Percentiles rank a stretch among this genome's conserved stretches.
phyloP scores from a whole-genome alignment of 2,797 vertebrate species.

The Clarias platycephalus region DNA sequence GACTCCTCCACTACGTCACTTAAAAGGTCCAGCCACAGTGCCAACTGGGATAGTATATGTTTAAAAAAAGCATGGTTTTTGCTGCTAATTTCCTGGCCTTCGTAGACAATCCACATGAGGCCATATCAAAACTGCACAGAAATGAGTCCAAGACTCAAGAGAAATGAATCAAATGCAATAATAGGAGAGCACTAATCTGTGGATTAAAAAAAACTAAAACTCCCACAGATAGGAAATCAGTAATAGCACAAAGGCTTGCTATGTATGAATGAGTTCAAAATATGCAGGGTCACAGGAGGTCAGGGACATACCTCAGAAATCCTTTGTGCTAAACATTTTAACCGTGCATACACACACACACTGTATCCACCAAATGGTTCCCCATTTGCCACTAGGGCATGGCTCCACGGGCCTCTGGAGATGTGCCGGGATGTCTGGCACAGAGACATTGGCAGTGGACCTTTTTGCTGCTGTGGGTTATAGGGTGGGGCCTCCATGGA shows the following conservation, averaged over 20 bases:
- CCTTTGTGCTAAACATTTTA: neutral
- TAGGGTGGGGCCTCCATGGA: too few relatives aligned
- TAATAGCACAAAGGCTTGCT: slow-evolving; percentile 44
- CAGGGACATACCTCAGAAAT: neutral
- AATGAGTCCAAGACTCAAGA: slow-evolving; percentile 19
- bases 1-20: neutral
- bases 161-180: slow-evolving; percentile 33
- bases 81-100: slow-evolving; percentile 10
- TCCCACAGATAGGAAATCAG: slow-evolving; percentile 59
- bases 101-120: neutral
- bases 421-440: too few relatives aligned
- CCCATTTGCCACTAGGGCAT: too few relatives aligned
- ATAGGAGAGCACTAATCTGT: slow-evolving; percentile 22
- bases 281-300: neutral
- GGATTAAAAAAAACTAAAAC: slow-evolving; percentile 27
- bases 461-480: too few relatives aligned
- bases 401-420: too few relatives aligned
- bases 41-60: neutral
- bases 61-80: neutral
- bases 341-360: neutral
- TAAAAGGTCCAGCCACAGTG: slow-evolving; percentile 15
- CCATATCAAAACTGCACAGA: slow-evolving; percentile 4
- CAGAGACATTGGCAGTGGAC: too few relatives aligned
- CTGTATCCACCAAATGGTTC: too few relatives aligned
- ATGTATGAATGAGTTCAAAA: slow-evolving; percentile 59